Evolutionary conservation across 37 sponge, comb jelly and placozoan species (phyloP).

Genomic region (Crambe crambe): DNA sequence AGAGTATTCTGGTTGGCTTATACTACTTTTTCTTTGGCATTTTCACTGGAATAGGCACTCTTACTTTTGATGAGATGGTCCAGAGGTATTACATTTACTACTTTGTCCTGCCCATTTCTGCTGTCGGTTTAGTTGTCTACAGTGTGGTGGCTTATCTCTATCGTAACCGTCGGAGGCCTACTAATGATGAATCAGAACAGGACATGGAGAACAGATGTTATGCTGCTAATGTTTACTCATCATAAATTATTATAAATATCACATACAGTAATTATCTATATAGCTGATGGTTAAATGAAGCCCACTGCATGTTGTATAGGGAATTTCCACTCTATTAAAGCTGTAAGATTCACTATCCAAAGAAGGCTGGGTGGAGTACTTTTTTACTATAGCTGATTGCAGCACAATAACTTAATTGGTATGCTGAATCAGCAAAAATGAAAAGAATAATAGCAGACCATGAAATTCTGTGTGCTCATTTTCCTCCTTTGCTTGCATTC

Average conservation of each 20-base stretch:
- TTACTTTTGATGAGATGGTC: background rate
- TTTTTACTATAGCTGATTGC: no score
- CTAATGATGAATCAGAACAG: constrained; percentile 19
- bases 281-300: no score
- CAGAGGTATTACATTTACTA: background rate
- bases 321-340: no score
- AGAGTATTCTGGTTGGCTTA: constrained; percentile 58
- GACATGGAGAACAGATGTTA: background rate
- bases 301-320: background rate
- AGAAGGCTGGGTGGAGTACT: no score
- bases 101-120: background rate
- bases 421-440: no score
- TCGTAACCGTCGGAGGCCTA: constrained; percentile 40
- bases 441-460: no score
- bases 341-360: no score
- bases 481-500: background rate
- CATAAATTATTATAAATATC: no score
- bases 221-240: constrained; percentile 1
- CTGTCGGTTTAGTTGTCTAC: constrained; percentile 32
- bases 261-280: no score
- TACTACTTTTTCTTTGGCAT: constrained; percentile 41
- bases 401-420: no score
- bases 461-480: no score
- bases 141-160: constrained; percentile 27
- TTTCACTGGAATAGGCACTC: constrained; percentile 10